These are phyloP conservation scores for Erynnis tages DNA, from an alignment of 2,888 invertebrate genomes.

Conservation along the genomic window DNA sequence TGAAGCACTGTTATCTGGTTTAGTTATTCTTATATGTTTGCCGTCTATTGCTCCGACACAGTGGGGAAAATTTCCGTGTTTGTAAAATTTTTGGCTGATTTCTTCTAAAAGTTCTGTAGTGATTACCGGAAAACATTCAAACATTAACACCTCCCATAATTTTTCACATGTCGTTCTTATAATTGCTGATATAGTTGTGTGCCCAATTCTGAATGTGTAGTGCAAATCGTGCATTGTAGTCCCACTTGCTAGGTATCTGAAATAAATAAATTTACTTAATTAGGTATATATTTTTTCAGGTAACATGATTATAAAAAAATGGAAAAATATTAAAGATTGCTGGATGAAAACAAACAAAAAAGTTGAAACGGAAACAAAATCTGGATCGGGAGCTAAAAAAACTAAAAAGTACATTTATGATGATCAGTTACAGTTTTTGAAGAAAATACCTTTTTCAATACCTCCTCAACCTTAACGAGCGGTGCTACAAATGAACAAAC, in stretches of 20 bases:
- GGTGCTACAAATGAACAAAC: constrained; percentile 24
- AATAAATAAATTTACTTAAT: background rate
- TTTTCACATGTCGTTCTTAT: background rate
- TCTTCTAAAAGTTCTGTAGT: background rate
- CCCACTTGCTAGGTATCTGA: background rate
- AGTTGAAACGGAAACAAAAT: background rate
- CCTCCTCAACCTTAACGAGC: constrained; percentile 29
- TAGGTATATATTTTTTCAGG: too few species aligned
- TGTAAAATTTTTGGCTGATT: background rate
- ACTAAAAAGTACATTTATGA: background rate
- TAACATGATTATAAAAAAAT: background rate
- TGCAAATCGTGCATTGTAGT: background rate
- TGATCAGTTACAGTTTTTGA: constrained; percentile 5
- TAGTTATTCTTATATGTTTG: constrained; percentile 27
- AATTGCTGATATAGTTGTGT: too few species aligned
- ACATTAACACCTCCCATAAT: background rate
- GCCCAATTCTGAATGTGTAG: too few species aligned
- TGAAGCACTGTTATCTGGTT: constrained; percentile 33
- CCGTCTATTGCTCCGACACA: constrained; percentile 39
- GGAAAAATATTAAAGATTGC: background rate
- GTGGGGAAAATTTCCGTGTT: constrained; percentile 36
- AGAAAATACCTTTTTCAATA: constrained; percentile 29
- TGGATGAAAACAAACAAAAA: background rate
- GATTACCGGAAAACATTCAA: background rate
- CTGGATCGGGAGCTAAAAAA: background rate